Evolutionary conservation across 2,113 vertebrate genomes (phyloP).

Genomic region (Mustelus asterias): DNA sequence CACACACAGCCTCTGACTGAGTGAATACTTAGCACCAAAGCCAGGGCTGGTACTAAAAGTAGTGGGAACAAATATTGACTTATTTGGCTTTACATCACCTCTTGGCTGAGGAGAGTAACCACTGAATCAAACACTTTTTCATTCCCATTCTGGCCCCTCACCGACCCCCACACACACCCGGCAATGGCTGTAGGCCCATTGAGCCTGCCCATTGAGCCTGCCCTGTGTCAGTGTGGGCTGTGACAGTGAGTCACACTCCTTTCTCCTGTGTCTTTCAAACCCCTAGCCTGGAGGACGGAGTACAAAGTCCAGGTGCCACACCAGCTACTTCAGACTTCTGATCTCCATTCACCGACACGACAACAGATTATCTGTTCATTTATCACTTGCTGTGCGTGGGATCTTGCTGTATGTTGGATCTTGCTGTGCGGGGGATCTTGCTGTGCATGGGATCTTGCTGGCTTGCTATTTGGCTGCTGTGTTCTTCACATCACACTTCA

Average conservation of each 20-base stretch:
- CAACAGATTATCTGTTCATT: neutral
- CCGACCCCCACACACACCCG: neutral
- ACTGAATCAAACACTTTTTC: neutral
- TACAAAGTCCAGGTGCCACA: no score
- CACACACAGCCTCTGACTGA: neutral
- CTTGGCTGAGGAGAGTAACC: neutral
- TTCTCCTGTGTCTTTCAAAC: no score
- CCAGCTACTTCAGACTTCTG: no score
- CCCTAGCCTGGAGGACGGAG: no score
- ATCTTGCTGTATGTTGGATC: no score
- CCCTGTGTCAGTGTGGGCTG: neutral
- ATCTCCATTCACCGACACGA: no score
- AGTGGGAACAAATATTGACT: neutral
- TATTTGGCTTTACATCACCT: neutral
- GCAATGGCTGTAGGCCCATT: neutral
- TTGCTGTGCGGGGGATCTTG: neutral
- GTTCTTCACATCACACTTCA: no score
- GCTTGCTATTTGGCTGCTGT: no score
- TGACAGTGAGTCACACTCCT: no score
- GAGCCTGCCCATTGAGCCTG: neutral
- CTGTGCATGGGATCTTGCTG: neutral
- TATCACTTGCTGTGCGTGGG: neutral
- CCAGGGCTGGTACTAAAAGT: neutral
- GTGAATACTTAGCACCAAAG: no score
- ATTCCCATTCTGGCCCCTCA: neutral